Percentiles rank a stretch among this genome's conserved stretches.
phyloP scores from a whole-genome alignment of 2,888 invertebrate genomes.

The Pogonocherus hispidulus region DNA sequence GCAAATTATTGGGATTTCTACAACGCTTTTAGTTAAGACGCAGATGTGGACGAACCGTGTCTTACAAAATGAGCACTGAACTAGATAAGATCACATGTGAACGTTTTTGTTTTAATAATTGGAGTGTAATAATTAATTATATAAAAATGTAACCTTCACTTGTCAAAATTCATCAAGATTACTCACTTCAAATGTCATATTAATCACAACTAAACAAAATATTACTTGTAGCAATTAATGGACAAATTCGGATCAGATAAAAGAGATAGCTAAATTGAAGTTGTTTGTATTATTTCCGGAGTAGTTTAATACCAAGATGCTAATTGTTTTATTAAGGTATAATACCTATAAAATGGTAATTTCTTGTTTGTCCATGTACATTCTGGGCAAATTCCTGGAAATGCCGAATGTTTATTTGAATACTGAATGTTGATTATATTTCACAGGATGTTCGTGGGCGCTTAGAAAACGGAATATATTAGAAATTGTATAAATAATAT shows the following conservation, averaged over 20 bases:
- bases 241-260: slow-evolving; percentile 24
- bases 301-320: neutral
- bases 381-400: neutral
- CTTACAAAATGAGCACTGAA: neutral
- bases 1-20: slow-evolving; percentile 12
- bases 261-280: neutral
- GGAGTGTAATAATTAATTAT: slow-evolving; percentile 28
- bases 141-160: slow-evolving; percentile 23
- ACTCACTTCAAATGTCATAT: slow-evolving; percentile 30
- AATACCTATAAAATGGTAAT: neutral
- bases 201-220: slow-evolving; percentile 30
- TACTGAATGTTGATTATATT: neutral
- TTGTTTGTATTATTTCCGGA: neutral
- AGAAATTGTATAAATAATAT: slow-evolving; percentile 6
- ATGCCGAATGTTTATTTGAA: neutral
- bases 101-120: slow-evolving; percentile 28
- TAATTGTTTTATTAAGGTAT: neutral
- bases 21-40: neutral
- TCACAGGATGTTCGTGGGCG: slow-evolving; percentile 2
- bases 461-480: neutral
- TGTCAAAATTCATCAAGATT: slow-evolving; percentile 31
- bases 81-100: slow-evolving; percentile 20
- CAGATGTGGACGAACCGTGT: neutral
- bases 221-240: slow-evolving; percentile 27
- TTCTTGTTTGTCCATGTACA: too few relatives aligned